Evolutionary conservation across 2,888 invertebrate genomes (phyloP), one percentile per base, ranked within the genome.

Genomic region (Tipula unca): DNA sequence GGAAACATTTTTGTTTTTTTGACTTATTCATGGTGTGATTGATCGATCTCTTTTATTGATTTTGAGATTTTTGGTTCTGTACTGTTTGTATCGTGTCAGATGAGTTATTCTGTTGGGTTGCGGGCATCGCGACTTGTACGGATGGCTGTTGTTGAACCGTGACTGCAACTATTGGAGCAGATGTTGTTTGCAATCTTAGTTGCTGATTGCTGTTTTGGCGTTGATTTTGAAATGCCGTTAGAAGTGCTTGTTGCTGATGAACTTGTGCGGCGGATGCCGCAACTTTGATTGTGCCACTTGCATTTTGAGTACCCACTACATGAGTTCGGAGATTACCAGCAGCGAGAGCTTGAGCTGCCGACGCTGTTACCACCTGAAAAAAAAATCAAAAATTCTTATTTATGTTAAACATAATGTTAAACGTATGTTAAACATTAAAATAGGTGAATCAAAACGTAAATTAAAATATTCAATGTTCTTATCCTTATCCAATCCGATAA

Each of bases 151-250:
- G 91, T 87, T 93, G 93, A 8, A 93, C 92, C 14, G 92, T 91
- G 20, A 94, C 94, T 3, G 93, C 92, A 8, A 94, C 91, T 32
- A 93, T 89, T 39, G 93, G 93, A 48, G 91, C 89, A 86, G 90
- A 90, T 85, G 89, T 91, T 29, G 93, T 91, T 89, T 94, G 93
- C 87, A 93, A 91, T 85, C 93, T 92, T 32, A 94, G 93, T 86
- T 93, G 94, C 3, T 92, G 90, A 87, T 91, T 92, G 89, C 91
- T 93, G 88, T 91, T 92, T 90, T 91, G 93, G 88, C 91, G 92
- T 87, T 91, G 92, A 88, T 91, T 92, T 87, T 92, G 92, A 20
- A 93, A 92, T 88, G 93, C 93, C 25, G 92, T 92, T 84, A 93
- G 89, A 6, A 93, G 88, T 1, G 93, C 92, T 87, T 92, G 92